phyloP scores from a whole-genome alignment of 1,140 invertebrate genomes.

The Oryctes rhinoceros region DNA sequence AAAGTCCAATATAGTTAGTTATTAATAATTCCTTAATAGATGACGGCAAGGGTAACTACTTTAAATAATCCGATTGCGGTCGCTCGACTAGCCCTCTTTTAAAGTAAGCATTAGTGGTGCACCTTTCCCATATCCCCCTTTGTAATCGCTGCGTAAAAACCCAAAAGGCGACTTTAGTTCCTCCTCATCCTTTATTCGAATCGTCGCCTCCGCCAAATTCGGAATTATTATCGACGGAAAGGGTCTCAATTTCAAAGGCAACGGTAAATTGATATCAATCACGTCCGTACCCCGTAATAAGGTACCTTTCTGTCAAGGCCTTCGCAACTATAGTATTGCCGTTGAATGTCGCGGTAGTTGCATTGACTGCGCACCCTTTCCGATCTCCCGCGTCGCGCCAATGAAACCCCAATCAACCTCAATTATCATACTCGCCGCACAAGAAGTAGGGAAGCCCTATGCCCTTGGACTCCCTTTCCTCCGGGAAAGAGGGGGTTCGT shows the following conservation, averaged over 20 bases:
- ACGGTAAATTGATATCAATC: slow-evolving; percentile 41
- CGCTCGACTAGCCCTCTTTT: background rate
- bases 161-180: background rate
- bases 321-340: background rate
- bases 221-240: background rate
- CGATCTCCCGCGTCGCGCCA: slow-evolving; percentile 45
- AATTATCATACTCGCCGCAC: slow-evolving; percentile 51
- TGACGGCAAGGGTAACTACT: background rate
- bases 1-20: slow-evolving; percentile 17
- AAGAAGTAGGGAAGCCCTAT: background rate
- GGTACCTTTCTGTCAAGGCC: background rate
- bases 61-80: slow-evolving; percentile 18
- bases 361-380: slow-evolving; percentile 47
- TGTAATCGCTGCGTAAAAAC: background rate
- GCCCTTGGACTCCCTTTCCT: background rate
- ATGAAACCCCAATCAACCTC: slow-evolving; percentile 53
- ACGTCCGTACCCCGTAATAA: slow-evolving; percentile 13
- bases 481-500: background rate
- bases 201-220: slow-evolving; percentile 18
- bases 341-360: slow-evolving; percentile 45
- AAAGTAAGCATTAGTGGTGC: background rate
- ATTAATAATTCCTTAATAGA: slow-evolving; percentile 22
- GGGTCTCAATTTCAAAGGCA: slow-evolving; percentile 40
- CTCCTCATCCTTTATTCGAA: background rate
- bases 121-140: background rate